These are phyloP conservation scores for Sphaeridia pumilis DNA, from an alignment of 2,888 invertebrate species.

Conservation along the genomic window DNA sequence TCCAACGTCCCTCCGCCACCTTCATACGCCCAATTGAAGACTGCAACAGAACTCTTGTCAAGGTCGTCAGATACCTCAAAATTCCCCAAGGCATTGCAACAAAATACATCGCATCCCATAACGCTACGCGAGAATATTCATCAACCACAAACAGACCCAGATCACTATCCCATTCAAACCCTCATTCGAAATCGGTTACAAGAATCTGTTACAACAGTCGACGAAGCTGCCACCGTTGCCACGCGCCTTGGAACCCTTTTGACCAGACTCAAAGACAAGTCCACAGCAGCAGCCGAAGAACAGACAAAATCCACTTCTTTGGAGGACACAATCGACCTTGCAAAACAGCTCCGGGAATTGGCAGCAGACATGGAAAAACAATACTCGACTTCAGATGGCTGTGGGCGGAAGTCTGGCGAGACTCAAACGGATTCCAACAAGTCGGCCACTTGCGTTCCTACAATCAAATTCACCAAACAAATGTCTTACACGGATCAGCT, in stretches of 20 bases:
- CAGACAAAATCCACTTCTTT: not conserved
- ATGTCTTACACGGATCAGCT: slow-evolving; percentile 25
- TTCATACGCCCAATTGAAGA: no score
- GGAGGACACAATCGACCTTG: slow-evolving; percentile 17
- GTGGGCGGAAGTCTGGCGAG: not conserved
- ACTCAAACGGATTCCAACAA: slow-evolving; percentile 8
- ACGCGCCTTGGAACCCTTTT: slow-evolving; percentile 19
- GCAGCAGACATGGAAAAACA: slow-evolving; percentile 16
- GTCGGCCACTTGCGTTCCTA: not conserved
- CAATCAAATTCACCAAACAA: slow-evolving; percentile 12
- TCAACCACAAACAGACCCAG: not conserved
- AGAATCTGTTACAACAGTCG: slow-evolving; percentile 18
- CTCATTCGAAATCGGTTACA: slow-evolving; percentile 10
- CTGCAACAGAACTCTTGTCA: no score
- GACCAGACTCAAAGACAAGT: slow-evolving; percentile 11
- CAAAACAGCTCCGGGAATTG: slow-evolving; percentile 16
- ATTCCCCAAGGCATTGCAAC: not conserved
- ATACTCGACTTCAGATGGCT: not conserved
- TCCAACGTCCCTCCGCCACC: no score
- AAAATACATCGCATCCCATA: not conserved
- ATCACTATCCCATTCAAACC: not conserved
- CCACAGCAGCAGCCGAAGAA: slow-evolving; percentile 3
- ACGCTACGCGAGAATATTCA: slow-evolving; percentile 3
- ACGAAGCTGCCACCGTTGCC: slow-evolving; percentile 22
- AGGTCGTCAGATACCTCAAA: not conserved